Evolutionary conservation across 2,888 invertebrate genomes (phyloP), one percentile per base, ranked within the genome.

Genomic region (Eristalinus sepulchralis): DNA sequence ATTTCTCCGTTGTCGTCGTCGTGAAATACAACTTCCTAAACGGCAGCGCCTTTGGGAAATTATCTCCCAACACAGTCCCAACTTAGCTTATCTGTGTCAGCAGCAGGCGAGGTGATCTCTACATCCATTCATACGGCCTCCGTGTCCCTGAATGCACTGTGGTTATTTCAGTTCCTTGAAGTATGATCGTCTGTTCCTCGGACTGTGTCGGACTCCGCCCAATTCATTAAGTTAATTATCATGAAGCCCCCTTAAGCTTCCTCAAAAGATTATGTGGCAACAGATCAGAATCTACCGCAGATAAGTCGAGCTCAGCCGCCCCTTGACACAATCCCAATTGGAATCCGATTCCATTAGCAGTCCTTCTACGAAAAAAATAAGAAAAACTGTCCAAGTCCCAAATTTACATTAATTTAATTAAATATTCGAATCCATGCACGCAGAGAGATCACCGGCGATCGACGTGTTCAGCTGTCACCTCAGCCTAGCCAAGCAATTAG

Each of bases 341-440:
- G 36, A 70, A 63, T 71, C 31, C 6, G 66, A 27, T 71, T 72
- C 67, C 83, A 83, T 78, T 83, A 83, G 66, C 64, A 66, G 59
- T 59, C 64, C 11, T 17, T 76, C 47, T 24, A 36, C 27, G 20
- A 59, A 63, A 53, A 75, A 63, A 67, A 70, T 34, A 64, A 70
- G 66, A 59, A 47, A 39, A 27, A 20, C 47, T 83, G 72, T 59
- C 72, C 31, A 17, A 55, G 81, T 36, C 20, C 55, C n/a, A 73
- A 77, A 85, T 85, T 77, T 64, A 82, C 81, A 85, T 85, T 81
- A 63, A 82, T 82, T 82, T 70, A 77, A 85, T 77, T 81, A 81
- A 62, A 80, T 77, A 82, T 85, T 84, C 79, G 64, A 79, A 39
- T 31, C 60, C 13, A 64, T 60, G 63, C 63, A 66, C 57, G 24